Evolutionary conservation across 2,113 vertebrate genomes (phyloP).

Genomic region (Podarcis muralis): DNA sequence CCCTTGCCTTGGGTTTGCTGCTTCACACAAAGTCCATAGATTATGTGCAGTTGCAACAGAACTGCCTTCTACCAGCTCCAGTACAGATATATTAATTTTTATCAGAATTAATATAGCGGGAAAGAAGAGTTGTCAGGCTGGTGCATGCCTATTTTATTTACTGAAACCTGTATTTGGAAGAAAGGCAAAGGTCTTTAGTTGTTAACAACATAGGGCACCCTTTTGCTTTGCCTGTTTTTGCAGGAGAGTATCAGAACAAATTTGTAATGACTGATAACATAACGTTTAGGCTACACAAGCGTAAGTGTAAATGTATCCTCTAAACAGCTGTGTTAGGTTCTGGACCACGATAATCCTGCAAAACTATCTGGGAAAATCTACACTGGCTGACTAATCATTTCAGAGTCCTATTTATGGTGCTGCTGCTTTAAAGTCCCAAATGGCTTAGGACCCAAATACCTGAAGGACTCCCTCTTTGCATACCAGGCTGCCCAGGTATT

Average conservation of each 20-base stretch:
- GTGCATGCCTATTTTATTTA: slow-evolving; percentile 27
- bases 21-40: slow-evolving; percentile 68
- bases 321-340: background rate
- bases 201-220: background rate
- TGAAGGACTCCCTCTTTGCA: background rate
- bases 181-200: background rate
- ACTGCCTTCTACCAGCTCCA: slow-evolving; percentile 32
- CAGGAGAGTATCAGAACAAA: background rate
- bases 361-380: background rate
- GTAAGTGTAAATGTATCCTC: background rate
- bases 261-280: background rate
- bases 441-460: background rate
- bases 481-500: background rate
- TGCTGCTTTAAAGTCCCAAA: background rate
- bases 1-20: slow-evolving; percentile 60
- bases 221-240: background rate
- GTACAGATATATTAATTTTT: background rate
- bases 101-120: slow-evolving; percentile 50
- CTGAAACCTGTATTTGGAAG: background rate
- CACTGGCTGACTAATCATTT: background rate
- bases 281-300: background rate
- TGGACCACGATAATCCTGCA: background rate
- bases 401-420: background rate
- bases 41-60: slow-evolving; percentile 37
- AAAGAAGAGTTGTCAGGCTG: slow-evolving; percentile 21